Evolutionary conservation across 2,113 vertebrate species (phyloP), one percentile per base, ranked within the genome.

Genomic region (Elachura formosa): DNA sequence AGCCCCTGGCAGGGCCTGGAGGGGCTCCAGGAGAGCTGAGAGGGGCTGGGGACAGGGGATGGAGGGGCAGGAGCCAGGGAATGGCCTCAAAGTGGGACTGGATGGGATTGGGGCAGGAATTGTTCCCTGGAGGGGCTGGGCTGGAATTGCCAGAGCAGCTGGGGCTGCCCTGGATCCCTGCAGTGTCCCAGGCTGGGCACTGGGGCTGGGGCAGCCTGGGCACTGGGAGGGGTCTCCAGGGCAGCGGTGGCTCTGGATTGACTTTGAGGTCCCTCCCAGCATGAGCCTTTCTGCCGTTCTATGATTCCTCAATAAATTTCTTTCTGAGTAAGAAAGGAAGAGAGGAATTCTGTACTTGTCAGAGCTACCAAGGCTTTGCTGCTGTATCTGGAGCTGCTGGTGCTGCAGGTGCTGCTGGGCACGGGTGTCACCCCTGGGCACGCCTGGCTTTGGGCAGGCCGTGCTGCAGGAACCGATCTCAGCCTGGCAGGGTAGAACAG

Each of bases 401-500:
- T 41, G 51, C 56, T 29, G 6, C 12, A 7, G 71, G 28, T 9
- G 9, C 21, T 46, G 5, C 43, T 17, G 34, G n/a, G 41, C 4
- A 1, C 1, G 6, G 23, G 10, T 66, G 0, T 59, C 3, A 2
- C 3, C 3, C 8, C 2, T 36, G 28, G 45, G 21, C 45, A 22
- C 26, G 19, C 54, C 55, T 28, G n/a, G 24, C 48, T 31, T 3
- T 28, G 77, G 67, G 33, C 29, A 2, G 24, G 41, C 3, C 0
- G 11, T 12, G 63, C 87, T 8, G 14, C 76, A 12, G 69, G 1
- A 1, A 3, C 2, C 3, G 10, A 41, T 69, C 5, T 5, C n/a
- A n/a, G n/a, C 1, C 13, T 12, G 75, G 8, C n/a, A 3, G 7
- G 45, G 48, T 0, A 6, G 10, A 1, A 1, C 4, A 2, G 67